phyloP scores from a whole-genome alignment of 2,113 vertebrate genomes.

The Aspidoscelis tigris region DNA sequence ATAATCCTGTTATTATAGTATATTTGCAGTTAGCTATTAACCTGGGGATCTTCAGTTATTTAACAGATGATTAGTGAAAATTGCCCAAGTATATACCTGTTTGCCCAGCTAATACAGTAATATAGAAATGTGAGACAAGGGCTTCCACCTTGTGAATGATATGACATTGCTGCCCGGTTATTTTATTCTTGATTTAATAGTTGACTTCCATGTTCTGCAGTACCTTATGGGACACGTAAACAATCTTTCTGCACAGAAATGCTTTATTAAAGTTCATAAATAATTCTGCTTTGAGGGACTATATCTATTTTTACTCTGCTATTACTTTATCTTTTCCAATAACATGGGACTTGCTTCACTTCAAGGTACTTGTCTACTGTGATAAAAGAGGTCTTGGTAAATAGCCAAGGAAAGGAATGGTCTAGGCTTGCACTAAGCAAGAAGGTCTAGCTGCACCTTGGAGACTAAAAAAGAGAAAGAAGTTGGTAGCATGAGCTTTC shows the following conservation, averaged over 20 bases:
- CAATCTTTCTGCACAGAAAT: slow-evolving; percentile 65
- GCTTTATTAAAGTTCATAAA: slow-evolving; percentile 72
- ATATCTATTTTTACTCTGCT: slow-evolving; percentile 70
- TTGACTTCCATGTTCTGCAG: slow-evolving; percentile 15
- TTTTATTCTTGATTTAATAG: slow-evolving; percentile 1
- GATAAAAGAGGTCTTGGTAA: neutral
- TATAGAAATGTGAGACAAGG: neutral
- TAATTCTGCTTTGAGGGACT: slow-evolving; percentile 67
- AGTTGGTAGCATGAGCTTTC: too few species aligned
- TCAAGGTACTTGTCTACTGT: slow-evolving; percentile 8
- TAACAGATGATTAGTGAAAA: neutral
- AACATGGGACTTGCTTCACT: slow-evolving; percentile 57
- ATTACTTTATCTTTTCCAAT: slow-evolving; percentile 67
- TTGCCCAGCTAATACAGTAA: neutral
- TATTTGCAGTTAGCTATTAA: slow-evolving; percentile 2
- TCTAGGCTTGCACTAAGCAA: too few species aligned
- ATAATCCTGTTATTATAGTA: neutral
- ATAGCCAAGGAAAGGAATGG: neutral
- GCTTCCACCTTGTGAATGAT: neutral
- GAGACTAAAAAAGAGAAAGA: too few species aligned
- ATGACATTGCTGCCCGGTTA: neutral
- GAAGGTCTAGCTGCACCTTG: too few species aligned
- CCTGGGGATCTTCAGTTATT: neutral
- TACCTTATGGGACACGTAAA: slow-evolving; percentile 27
- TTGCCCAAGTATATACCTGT: neutral